These are phyloP conservation scores for Cottoperca gobio DNA, from an alignment of 2,797 vertebrate genomes.

Conservation along the genomic window DNA sequence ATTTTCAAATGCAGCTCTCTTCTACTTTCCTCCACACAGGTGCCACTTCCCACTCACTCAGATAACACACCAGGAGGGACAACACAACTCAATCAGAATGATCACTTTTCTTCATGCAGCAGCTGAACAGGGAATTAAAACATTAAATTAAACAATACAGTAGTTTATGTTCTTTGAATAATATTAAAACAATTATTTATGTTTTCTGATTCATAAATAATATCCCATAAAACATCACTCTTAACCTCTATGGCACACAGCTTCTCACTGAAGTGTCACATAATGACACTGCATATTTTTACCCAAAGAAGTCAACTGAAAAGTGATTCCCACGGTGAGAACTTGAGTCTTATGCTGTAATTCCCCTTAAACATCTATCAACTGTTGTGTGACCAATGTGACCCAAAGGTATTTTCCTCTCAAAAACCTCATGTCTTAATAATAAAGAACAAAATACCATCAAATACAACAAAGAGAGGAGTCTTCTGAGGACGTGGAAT, in stretches of 20 bases:
- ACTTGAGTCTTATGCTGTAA: slow-evolving; percentile 51
- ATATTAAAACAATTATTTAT: not conserved
- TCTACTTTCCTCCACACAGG: not conserved
- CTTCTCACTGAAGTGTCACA: not conserved
- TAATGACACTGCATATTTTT: slow-evolving; percentile 27
- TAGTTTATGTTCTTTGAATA: not conserved
- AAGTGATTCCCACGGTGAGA: slow-evolving; percentile 54
- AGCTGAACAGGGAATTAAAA: not conserved
- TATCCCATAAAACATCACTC: not conserved
- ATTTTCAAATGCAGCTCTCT: not conserved
- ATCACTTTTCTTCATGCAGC: not conserved
- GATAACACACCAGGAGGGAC: not conserved
- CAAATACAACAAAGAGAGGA: slow-evolving; percentile 48
- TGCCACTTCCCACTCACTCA: not conserved
- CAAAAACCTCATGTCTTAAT: slow-evolving; percentile 48
- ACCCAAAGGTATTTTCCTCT: slow-evolving; percentile 74
- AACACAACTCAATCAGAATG: not conserved
- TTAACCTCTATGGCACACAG: not conserved
- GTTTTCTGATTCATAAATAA: not conserved
- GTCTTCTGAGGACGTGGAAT: slow-evolving; percentile 78
- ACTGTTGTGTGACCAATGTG: slow-evolving; percentile 41
- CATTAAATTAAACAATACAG: not conserved
- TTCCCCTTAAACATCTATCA: slow-evolving; percentile 62
- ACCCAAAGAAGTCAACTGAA: slow-evolving; percentile 17
- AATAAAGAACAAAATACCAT: slow-evolving; percentile 67